Base-by-base conservation (phyloP, 2,888 invertebrate genomes). In the Lasius fuliginosus region DNA sequence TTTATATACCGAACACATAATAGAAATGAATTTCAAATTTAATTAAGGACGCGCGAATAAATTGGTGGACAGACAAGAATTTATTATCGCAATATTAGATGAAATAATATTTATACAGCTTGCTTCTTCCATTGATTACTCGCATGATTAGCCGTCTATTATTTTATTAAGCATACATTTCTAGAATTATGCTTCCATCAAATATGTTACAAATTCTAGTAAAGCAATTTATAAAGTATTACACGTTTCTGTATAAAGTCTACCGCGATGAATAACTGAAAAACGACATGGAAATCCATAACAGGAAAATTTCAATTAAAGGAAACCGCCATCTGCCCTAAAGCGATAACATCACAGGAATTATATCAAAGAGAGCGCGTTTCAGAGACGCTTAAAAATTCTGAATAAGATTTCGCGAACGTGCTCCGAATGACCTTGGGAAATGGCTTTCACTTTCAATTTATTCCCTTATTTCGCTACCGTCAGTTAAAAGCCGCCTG, bases 11-110 rank as follows among this genome's bases (percentile, higher is more conserved):
- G 68, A 83, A 85, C 6, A n/a, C n/a, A 8, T 67, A 87, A 81
- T 77, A 87, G 73, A 77, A 89, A 89, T 83, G 74, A 87, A 86
- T 87, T 86, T 83, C 40, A 71, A 89, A 89, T 87, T 89, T 82
- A 86, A 87, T 89, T 89, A 86, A n/a, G 82, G 71, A 84, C 68
- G 27, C 67, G 42, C 53, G 27, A 58, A 74, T 40, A 64, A 69
- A 89, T 81, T 83, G 73, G 77, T 76, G 82, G n/a, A 83, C 30
- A 3, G 40, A 23, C n/a, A 23, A 27, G 42, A 77, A 58, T 23
- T 56, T 56, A 56, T 68, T 68, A 36, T 75, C 46, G 15, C 30
- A 12, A 42, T 77, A 58, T 68, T 42, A 42, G 9, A n/a, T 67
- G 12, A 40, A 77, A 77, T 53, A 65, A 76, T 42, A 77, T 77